A percentile compares a stretch with the other conserved stretches of the same genome.
Conservation (phyloP, 2,113 vertebrate genomes). For the Psettodes erumei region DNA sequence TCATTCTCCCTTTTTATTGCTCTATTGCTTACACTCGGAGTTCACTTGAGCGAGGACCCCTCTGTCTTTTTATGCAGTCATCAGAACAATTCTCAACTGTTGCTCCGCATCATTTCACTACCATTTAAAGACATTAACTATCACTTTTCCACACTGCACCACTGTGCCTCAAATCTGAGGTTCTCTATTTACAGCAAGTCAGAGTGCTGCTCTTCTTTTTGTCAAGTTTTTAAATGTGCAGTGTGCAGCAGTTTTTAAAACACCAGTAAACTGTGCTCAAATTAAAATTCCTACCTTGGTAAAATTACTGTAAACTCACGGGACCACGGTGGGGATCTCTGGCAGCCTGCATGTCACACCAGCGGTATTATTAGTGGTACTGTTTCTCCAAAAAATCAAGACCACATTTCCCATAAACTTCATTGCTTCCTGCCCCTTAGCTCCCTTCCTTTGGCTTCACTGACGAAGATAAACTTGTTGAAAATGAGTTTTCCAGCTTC, state of each 20-base stretch:
- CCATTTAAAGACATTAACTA: not conserved
- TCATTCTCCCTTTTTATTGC: constrained; percentile 5
- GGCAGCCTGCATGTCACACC: constrained; percentile 43
- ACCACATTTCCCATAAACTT: constrained; percentile 73
- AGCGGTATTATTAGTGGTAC: constrained; percentile 44
- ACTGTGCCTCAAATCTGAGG: constrained; percentile 25
- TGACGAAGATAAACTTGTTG: constrained; percentile 49
- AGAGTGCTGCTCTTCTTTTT: constrained; percentile 6
- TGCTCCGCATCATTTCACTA: constrained; percentile 7
- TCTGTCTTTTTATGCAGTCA: constrained; percentile 41
- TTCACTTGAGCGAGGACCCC: constrained; percentile 12
- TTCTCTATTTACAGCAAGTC: constrained; percentile 21
- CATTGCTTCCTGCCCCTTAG: constrained; percentile 66
- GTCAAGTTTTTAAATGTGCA: constrained; percentile 17
- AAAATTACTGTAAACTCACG: not conserved
- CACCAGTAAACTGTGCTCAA: constrained; percentile 13
- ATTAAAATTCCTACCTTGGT: constrained; percentile 28
- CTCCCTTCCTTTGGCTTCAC: constrained; percentile 48
- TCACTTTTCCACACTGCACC: constrained; percentile 27
- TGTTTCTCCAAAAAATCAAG: constrained; percentile 60
- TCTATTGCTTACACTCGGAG: not conserved
- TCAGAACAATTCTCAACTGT: constrained; percentile 48
- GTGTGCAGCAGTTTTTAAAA: constrained; percentile 8
- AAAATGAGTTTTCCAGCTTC: constrained; percentile 54
- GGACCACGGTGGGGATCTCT: not conserved